phyloP scores from a whole-genome alignment of 2,113 vertebrate genomes.

The Anguilla rostrata region DNA sequence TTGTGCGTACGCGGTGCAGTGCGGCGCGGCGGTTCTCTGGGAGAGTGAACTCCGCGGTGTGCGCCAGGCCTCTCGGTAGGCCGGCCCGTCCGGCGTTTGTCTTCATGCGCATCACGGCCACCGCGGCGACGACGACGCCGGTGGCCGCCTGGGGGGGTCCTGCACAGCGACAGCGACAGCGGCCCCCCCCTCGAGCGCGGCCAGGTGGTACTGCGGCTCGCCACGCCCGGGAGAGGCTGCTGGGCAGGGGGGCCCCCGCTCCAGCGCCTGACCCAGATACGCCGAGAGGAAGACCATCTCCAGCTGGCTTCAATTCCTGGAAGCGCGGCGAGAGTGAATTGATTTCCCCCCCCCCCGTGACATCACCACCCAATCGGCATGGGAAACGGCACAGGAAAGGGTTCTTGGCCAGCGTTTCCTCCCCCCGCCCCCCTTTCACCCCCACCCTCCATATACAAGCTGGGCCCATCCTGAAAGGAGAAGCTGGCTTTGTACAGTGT shows the following conservation, averaged over 20 bases:
- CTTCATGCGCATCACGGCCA: background rate
- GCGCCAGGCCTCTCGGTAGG: background rate
- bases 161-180: background rate
- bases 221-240: background rate
- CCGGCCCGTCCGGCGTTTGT: background rate
- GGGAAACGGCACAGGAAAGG: slow-evolving; percentile 50
- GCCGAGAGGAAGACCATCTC: slow-evolving; percentile 26
- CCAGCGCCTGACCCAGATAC: slow-evolving; percentile 5
- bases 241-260: background rate
- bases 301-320: slow-evolving; percentile 44
- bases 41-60: background rate
- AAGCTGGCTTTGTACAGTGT: background rate
- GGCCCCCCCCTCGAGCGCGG: background rate
- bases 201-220: no score
- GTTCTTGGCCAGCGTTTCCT: slow-evolving; percentile 41
- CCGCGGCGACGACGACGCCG: background rate
- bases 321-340: slow-evolving; percentile 40
- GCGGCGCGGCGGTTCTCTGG: background rate
- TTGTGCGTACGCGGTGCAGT: background rate
- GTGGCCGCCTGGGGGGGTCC: background rate
- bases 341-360: slow-evolving; percentile 46
- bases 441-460: background rate
- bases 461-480: slow-evolving; percentile 1
- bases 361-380: slow-evolving; percentile 46
- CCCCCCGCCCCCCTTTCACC: slow-evolving; percentile 31